These are phyloP conservation scores for Drosophila athabasca DNA, from an alignment of 1,140 invertebrate species.

Conservation along the genomic window DNA sequence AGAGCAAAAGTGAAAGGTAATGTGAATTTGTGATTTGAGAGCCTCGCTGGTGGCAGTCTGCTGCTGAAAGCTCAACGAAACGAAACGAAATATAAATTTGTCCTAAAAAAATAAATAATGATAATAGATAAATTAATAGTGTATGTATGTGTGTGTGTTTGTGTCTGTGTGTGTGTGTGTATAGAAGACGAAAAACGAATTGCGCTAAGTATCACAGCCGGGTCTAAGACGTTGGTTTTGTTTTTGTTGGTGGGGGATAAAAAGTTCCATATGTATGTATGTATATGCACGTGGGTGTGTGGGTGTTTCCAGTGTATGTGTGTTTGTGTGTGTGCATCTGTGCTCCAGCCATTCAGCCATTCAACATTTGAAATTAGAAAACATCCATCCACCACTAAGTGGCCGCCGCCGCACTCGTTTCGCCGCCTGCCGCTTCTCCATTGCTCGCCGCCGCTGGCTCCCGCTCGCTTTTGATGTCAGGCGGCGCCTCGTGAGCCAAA, in stretches of 20 bases:
- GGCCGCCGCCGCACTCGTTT: constrained; percentile 32
- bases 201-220: constrained; percentile 81
- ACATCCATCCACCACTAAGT: constrained; percentile 30
- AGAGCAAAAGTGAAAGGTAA: constrained; percentile 36
- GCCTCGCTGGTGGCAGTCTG: constrained; percentile 55
- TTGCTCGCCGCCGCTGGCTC: constrained; percentile 47
- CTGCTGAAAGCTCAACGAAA: constrained; percentile 43
- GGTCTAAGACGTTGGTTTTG: constrained; percentile 74
- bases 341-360: constrained; percentile 21
- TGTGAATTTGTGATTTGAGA: constrained; percentile 44
- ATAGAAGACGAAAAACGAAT: constrained; percentile 62
- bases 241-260: constrained; percentile 11
- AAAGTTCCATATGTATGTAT: constrained; percentile 1
- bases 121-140: constrained; percentile 26
- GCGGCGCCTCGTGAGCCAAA: constrained; percentile 47
- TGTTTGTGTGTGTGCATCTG: constrained; percentile 20
- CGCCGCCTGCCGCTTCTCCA: constrained; percentile 38
- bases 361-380: constrained; percentile 35
- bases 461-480: constrained; percentile 46
- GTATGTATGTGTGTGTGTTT: constrained; percentile 1
- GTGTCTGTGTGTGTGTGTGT: constrained; percentile 19
- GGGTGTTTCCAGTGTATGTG: constrained; percentile 31
- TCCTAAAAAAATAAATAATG: constrained; percentile 54
- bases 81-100: constrained; percentile 54
- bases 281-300: constrained; percentile 15